Base-by-base conservation (phyloP, 2,888 invertebrate genomes). In the Clistopyga incitator region DNA sequence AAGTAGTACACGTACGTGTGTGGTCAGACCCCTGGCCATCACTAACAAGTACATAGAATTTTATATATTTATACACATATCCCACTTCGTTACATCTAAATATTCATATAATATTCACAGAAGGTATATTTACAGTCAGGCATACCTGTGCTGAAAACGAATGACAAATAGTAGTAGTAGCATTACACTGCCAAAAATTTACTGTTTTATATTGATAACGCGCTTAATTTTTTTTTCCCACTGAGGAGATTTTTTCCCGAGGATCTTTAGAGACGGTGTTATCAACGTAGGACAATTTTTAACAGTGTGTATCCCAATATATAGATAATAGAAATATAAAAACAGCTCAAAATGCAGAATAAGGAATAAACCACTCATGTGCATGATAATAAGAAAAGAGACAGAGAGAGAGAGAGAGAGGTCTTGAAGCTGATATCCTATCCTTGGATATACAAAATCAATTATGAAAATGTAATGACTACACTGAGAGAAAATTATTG, bases 111-210 rank as follows among this genome's bases (percentile, higher is more conserved):
- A 81, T 75, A 78, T 74, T 72, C 67, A 75, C 75, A 84, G 65
- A 78, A 59, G 54, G 54, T 71, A 61, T 72, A 83, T 72, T 50
- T 76, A 79, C 75, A 71, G 56, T 81, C 86, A 84, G 85, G 82
- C 86, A 85, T 78, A 77, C 85, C 85, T 84, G 82, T 85, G 85
- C 85, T 86, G 84, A 81, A 86, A 84, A 45, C 59, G 71, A 70
- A 67, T 75, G 23, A 80, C 38, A 74, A 54, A 68, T 50, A 25
- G 71, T 76, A 76, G 59, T 78, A 34, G 34, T 80, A 75, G 45
- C 47, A 45, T 18, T 42, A 64, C 29, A 61, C 34, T 61, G 61
- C n/a, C 15, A 61, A 61, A 61, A 61, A 23, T 54, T 75, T 61
- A 6, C 15, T 50, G 54, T 15, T 59, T 29, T 4, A n/a, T 4